Conservation (phyloP, 2,113 vertebrate genomes). For the Malurus elegans region DNA sequence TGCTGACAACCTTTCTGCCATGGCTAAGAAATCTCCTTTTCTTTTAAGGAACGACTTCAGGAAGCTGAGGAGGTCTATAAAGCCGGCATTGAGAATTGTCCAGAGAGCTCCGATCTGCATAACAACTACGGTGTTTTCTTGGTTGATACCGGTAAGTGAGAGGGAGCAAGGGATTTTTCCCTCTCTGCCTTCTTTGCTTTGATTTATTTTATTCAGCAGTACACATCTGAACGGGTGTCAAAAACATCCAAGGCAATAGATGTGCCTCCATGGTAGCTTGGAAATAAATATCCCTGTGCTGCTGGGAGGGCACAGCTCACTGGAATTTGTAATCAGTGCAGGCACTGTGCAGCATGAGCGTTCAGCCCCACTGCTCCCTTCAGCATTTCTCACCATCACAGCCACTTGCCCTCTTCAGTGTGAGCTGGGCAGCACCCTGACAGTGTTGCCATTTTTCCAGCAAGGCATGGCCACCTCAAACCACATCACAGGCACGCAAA, state of each 20-base stretch:
- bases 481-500: background rate
- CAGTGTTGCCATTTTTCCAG: background rate
- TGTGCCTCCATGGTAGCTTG: background rate
- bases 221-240: background rate
- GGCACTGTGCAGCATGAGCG: background rate
- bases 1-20: background rate
- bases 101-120: constrained; percentile 92
- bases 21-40: background rate
- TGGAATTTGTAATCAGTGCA: background rate
- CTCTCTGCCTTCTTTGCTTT: background rate
- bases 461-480: background rate
- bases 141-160: constrained; percentile 87
- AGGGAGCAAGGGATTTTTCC: background rate
- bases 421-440: background rate
- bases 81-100: constrained; percentile 88
- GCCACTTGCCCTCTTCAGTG: background rate
- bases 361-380: background rate
- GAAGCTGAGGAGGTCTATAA: constrained; percentile 89
- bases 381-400: background rate
- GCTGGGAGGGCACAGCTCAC: background rate
- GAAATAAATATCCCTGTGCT: background rate
- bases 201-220: background rate
- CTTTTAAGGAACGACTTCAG: constrained; percentile 80
- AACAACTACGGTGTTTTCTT: constrained; percentile 97
- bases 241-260: background rate